Evolutionary conservation across 1,140 invertebrate genomes (phyloP), one percentile per base, ranked within the genome.

Genomic region (Zaprionus gabonicus): DNA sequence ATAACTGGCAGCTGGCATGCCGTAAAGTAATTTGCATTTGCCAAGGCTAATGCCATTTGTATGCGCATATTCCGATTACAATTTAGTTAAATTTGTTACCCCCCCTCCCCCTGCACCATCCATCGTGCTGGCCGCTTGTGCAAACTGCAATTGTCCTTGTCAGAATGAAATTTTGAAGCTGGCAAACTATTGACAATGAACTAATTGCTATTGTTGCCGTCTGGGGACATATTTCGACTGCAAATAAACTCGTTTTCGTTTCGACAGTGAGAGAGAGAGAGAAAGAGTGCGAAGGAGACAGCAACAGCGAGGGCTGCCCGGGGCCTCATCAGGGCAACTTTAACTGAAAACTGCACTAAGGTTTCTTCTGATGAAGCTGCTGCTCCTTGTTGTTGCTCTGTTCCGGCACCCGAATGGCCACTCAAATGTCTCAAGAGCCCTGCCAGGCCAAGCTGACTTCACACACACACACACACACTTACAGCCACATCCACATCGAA

Each of bases 141-240:
- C 60, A 65, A 62, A 63, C 82, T 55, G 38, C 66, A 79, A 76
- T 81, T 87, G 81, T 78, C 71, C 57, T 73, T 84, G 70, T 49
- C 72, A 72, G 84, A 75, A 71, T 79, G 83, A 72, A 82, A 88
- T 88, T 88, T 79, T 84, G 85, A 90, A 90, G 83, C 84, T 73
- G 84, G 85, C 84, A 84, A 88, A 88, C 85, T 88, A 88, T 88
- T 88, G 85, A 90, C 85, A 90, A 88, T 85, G 85, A 90, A 88
- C 85, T 88, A 88, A 88, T 88, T 88, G 85, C 85, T 90, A 88
- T 88, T 88, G 84, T 88, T 88, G 84, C 84, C 66, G 75, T 90
- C 84, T 84, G 75, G 85, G 85, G 85, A 88, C 84, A 88, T 88
- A 88, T 88, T 88, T 88, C 84, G 84, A 88, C 84, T 87, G 84